Conservation (phyloP, 2,113 vertebrate genomes). For the Salvelinus fontinalis region DNA sequence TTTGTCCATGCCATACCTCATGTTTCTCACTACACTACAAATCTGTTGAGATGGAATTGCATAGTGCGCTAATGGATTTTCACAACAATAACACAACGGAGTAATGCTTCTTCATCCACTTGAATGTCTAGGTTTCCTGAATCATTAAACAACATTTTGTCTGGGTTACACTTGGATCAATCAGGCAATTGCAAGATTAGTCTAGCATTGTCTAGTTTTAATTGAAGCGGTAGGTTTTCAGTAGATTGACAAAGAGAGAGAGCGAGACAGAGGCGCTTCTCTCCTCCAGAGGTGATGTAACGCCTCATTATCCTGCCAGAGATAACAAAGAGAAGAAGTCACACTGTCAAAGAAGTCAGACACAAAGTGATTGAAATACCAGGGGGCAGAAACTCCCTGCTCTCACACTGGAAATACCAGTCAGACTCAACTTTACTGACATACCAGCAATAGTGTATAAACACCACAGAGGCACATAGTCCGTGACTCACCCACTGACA, state of each 20-base stretch:
- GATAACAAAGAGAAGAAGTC: constrained; percentile 25
- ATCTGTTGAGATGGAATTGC: constrained; percentile 33
- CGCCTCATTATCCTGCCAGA: constrained; percentile 45
- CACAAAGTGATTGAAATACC: constrained; percentile 41
- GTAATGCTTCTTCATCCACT: not conserved
- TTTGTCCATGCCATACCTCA: constrained; percentile 49
- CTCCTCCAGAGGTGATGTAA: constrained; percentile 56
- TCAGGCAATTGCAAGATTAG: not conserved
- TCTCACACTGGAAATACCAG: constrained; percentile 57
- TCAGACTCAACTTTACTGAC: constrained; percentile 29
- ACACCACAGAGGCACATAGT: too few relatives aligned
- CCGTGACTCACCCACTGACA: too few relatives aligned
- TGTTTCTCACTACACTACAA: constrained; percentile 54
- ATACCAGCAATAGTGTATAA: not conserved
- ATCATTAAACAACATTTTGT: not conserved
- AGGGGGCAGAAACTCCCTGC: constrained; percentile 38
- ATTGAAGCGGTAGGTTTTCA: not conserved
- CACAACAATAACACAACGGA: not conserved
- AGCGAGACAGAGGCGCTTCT: constrained; percentile 14
- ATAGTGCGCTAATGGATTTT: not conserved
- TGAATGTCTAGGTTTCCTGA: not conserved
- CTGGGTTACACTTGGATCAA: not conserved
- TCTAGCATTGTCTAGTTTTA: not conserved
- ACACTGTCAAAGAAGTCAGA: constrained; percentile 45
- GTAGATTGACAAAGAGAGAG: not conserved